phyloP scores from a whole-genome alignment of 2,797 vertebrate species.

The Eleutherodactylus coqui region DNA sequence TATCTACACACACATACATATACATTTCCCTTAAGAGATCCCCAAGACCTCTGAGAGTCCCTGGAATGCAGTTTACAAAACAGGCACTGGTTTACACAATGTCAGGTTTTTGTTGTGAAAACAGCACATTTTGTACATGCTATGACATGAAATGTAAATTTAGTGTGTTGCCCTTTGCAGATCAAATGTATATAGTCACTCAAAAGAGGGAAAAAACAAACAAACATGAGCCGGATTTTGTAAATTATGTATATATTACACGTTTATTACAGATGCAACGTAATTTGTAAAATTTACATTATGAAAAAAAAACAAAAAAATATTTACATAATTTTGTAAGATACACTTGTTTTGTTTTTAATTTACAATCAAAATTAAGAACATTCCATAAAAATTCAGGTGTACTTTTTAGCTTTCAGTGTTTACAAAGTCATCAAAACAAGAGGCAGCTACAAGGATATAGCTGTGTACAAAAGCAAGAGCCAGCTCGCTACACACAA shows the following conservation, averaged over 20 bases:
- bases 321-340: conserved; percentile 84
- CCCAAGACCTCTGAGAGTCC: too few relatives aligned
- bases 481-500: conserved; percentile 91
- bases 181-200: neutral
- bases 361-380: conserved; percentile 79
- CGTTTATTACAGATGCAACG: conserved; percentile 82
- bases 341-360: conserved; percentile 76
- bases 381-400: conserved; percentile 78
- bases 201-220: neutral
- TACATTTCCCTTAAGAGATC: too few relatives aligned
- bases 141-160: too few relatives aligned
- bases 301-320: conserved; percentile 85
- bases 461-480: conserved; percentile 83
- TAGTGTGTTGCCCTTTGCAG: too few relatives aligned
- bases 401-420: conserved; percentile 75
- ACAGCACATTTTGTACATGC: neutral
- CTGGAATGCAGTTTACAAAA: neutral
- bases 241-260: conserved; percentile 86
- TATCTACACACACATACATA: too few relatives aligned
- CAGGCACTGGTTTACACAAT: neutral
- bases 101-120: too few relatives aligned
- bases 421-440: conserved; percentile 78
- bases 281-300: conserved; percentile 88
- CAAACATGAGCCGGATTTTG: conserved; percentile 23
- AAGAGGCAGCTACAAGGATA: conserved; percentile 79